Conservation (phyloP, 1,140 invertebrate species). For the Subanguina moxae region DNA sequence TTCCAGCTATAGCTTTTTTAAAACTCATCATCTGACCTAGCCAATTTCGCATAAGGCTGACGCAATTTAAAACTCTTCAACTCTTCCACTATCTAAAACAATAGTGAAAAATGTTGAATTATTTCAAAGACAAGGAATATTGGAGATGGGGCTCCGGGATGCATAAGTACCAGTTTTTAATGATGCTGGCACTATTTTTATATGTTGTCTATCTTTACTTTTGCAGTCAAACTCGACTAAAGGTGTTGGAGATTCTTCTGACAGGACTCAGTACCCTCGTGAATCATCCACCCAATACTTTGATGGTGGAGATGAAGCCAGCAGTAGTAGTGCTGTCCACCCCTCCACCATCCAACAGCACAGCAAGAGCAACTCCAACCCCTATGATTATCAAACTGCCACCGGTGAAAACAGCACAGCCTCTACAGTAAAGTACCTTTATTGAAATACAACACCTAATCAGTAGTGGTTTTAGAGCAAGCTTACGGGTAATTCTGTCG, state of each 20-base stretch:
- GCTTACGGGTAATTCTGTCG: background rate
- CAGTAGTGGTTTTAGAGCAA: constrained; percentile 5
- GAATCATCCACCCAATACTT: background rate
- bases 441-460: background rate
- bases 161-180: too few relatives aligned
- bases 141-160: too few relatives aligned
- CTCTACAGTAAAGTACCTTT: background rate
- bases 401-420: background rate
- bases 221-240: background rate
- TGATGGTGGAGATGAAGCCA: background rate
- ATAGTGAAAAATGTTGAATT: too few relatives aligned
- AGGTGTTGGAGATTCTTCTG: background rate
- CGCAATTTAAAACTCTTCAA: too few relatives aligned
- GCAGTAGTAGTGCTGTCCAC: background rate
- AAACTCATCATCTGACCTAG: too few relatives aligned
- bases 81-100: too few relatives aligned
- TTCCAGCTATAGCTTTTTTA: too few relatives aligned
- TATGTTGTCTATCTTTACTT: too few relatives aligned
- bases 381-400: too few relatives aligned
- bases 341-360: background rate
- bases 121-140: too few relatives aligned
- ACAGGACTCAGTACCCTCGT: background rate
- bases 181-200: too few relatives aligned
- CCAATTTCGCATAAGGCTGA: too few relatives aligned
- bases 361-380: background rate